Conservation (phyloP, 2,797 vertebrate genomes). For the Aphelocoma californica region DNA sequence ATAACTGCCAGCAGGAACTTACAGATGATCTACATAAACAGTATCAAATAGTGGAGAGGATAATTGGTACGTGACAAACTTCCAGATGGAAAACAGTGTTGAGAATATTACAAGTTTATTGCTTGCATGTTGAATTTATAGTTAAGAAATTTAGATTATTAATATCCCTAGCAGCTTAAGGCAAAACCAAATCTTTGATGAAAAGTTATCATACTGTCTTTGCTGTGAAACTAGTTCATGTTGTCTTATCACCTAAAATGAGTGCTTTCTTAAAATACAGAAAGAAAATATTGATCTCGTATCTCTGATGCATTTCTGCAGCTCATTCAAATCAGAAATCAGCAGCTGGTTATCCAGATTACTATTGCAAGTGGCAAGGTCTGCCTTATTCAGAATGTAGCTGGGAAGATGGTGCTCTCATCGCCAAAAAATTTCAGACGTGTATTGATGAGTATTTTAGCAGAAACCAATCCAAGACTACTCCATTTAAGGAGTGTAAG, state of each 20-base stretch:
- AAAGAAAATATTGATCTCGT: not conserved
- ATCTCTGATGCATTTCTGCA: conserved; percentile 64
- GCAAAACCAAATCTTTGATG: not conserved
- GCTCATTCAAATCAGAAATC: conserved; percentile 98
- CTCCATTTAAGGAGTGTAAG: conserved; percentile 94
- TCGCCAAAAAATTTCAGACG: conserved; percentile 90
- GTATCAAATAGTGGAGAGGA: conserved; percentile 95
- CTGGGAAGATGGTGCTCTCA: conserved; percentile 95
- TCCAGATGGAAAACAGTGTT: not conserved
- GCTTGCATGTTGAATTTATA: not conserved
- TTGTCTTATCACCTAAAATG: not conserved
- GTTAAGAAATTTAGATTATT: not conserved
- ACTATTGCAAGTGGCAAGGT: conserved; percentile 97
- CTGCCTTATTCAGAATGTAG: conserved; percentile 94
- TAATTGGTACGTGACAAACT: conserved; percentile 83
- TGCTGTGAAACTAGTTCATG: not conserved
- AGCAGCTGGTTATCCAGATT: conserved; percentile 93
- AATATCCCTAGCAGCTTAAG: not conserved
- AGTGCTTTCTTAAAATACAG: not conserved
- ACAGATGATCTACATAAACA: conserved; percentile 95
- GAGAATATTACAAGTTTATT: not conserved
- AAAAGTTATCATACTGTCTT: conserved; percentile 4
- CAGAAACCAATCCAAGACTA: conserved; percentile 92
- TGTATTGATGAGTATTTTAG: conserved; percentile 91
- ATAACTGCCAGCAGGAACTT: conserved; percentile 94